A percentile compares a stretch with the other conserved stretches of the same genome.
Evolutionary conservation across 2,113 vertebrate species (phyloP).

Genomic region (Aleadryas rufinucha): DNA sequence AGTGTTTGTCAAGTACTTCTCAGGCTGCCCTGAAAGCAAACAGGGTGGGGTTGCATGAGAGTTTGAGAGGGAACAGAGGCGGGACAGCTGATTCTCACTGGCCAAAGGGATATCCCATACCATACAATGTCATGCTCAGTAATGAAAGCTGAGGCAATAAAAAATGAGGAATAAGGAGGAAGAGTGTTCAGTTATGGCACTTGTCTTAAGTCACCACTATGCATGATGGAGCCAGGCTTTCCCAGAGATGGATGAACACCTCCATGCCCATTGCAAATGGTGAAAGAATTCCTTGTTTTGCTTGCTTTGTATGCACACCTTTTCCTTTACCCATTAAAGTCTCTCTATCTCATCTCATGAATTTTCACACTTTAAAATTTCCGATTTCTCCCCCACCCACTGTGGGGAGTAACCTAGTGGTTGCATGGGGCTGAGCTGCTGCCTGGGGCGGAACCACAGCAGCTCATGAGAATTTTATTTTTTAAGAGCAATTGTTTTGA

Average conservation of each 20-base stretch:
- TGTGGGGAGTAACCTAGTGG: rapidly evolving
- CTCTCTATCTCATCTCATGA: not conserved
- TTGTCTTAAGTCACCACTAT: rapidly evolving
- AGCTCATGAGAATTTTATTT: not conserved
- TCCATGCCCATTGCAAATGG: rapidly evolving
- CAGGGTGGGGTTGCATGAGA: not conserved
- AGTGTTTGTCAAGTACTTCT: not conserved
- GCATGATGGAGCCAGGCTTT: rapidly evolving
- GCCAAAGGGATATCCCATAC: not conserved
- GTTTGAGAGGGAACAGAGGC: rapidly evolving
- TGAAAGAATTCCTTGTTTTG: not conserved
- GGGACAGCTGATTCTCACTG: rapidly evolving
- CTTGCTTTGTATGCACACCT: rapidly evolving
- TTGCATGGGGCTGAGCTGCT: not conserved
- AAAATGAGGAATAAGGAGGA: not conserved
- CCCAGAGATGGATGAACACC: not conserved
- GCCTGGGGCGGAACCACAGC: not conserved
- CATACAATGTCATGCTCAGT: rapidly evolving
- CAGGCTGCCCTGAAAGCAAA: rapidly evolving
- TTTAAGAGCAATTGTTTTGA: not conserved
- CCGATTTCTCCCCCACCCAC: not conserved
- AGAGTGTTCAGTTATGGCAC: rapidly evolving
- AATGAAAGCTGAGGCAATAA: not conserved
- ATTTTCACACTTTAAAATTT: not conserved
- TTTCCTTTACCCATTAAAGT: not conserved